Percentiles rank a stretch among this genome's conserved stretches.
phyloP scores from a whole-genome alignment of 2,888 invertebrate species.

The Ophonus ardosiacus region DNA sequence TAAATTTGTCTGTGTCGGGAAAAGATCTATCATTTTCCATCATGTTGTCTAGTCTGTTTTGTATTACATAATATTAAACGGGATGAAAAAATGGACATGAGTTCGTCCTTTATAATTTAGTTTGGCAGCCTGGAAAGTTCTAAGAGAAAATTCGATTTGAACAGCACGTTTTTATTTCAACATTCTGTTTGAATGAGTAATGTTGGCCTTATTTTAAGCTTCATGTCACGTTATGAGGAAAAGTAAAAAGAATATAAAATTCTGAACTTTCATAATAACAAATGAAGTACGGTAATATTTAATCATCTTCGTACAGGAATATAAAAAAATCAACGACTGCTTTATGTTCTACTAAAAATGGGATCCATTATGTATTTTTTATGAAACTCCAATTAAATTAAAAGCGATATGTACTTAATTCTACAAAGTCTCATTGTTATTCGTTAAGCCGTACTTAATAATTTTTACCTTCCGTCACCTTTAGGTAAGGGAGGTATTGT shows the following conservation, averaged over 20 bases:
- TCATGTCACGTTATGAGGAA: constrained; percentile 16
- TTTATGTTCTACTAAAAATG: constrained; percentile 17
- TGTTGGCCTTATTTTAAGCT: constrained; percentile 6
- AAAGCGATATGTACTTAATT: too few relatives aligned
- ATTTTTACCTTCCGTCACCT: too few relatives aligned
- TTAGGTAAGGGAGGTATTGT: too few relatives aligned
- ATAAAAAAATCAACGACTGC: constrained; percentile 21
- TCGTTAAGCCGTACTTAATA: too few relatives aligned
- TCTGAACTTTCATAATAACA: constrained; percentile 13
- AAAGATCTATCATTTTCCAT: constrained; percentile 42
- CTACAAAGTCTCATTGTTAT: too few relatives aligned
- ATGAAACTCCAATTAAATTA: too few relatives aligned
- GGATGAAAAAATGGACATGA: constrained; percentile 39
- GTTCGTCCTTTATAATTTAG: constrained; percentile 43
- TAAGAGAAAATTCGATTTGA: constrained; percentile 23
- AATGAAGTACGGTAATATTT: constrained; percentile 29
- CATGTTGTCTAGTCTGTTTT: constrained; percentile 5
- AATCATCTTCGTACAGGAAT: constrained; percentile 19
- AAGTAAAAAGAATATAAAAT: constrained; percentile 26
- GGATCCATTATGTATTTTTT: too few relatives aligned
- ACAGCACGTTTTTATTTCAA: constrained; percentile 11
- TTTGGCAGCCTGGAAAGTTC: not conserved
- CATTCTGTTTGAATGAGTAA: constrained; percentile 37
- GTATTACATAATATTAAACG: constrained; percentile 17
- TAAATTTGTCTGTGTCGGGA: not conserved